phyloP scores from a whole-genome alignment of 1,140 invertebrate species.

The Solen grandis region DNA sequence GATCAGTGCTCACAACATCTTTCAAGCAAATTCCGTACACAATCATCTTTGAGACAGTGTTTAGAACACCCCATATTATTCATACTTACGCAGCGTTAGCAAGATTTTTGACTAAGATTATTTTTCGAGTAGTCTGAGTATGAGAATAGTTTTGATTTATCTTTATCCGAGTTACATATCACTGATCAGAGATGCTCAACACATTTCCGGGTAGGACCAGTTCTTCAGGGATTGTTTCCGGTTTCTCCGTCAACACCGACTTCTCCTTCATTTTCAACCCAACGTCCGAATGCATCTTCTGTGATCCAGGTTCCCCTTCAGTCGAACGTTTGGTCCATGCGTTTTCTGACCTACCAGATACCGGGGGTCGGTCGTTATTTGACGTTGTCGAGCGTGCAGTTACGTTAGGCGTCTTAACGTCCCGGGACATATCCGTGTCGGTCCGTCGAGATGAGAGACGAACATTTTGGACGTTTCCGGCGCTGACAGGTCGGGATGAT shows the following conservation, averaged over 20 bases:
- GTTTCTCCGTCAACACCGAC: neutral
- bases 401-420: neutral
- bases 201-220: neutral
- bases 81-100: too few relatives aligned
- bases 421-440: neutral
- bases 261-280: neutral
- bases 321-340: neutral
- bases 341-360: neutral
- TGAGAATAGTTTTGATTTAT: too few relatives aligned
- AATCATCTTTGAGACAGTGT: too few relatives aligned
- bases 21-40: too few relatives aligned
- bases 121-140: too few relatives aligned
- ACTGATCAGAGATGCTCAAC: too few relatives aligned
- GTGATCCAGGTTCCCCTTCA: neutral
- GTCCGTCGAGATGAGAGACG: neutral
- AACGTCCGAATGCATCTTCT: neutral
- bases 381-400: neutral
- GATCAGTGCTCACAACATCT: too few relatives aligned
- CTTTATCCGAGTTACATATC: too few relatives aligned
- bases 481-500: slow-evolving; percentile 17
- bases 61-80: too few relatives aligned
- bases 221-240: neutral
- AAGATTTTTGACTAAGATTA: too few relatives aligned
- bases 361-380: neutral
- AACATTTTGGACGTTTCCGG: neutral